Base-by-base conservation (phyloP, 2,797 vertebrate genomes). In the Oryzias sinensis region DNA sequence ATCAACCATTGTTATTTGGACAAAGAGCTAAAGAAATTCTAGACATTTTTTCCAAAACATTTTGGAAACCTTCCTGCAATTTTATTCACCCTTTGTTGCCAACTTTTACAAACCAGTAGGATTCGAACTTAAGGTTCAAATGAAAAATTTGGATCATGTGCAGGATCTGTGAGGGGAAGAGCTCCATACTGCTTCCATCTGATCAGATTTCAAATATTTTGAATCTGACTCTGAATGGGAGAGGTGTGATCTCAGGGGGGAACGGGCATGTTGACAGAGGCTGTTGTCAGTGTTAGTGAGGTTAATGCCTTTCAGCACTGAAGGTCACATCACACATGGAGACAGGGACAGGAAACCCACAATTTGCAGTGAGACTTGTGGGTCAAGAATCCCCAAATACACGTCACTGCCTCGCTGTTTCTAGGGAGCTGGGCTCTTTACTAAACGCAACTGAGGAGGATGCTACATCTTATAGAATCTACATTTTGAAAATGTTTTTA, bases 251-350 rank as follows among this genome's bases (percentile, higher is more conserved):
- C 56, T 27, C 68, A 40, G 50, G 24, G 45, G 52, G 64, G 44
- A 45, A 45, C 62, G 5, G 15, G 20, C 54, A 24, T 59, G 75
- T 22, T 66, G 77, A 67, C 72, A 56, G 61, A 14, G 53, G 52
- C 65, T 65, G 51, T 64, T 71, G 49, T 71, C 46, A 33, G 11
- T 59, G 69, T 70, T 66, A 77, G 59, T 68, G 72, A 58, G 74
- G 74, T 73, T 83, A 83, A 83, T 81, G 69, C 66, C 49, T 63
- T 61, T 67, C 65, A 74, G 22, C 72, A 51, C 40, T 40, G 37
- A 47, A 72, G 74, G 80, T 77, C 76, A 78, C 41, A 22, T 48
- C 27, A 18, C 72, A 68, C 62, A 49, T 59, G 53, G 68, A 25
- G 66, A 40, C 16, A 9, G 47, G 53, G 53, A 70, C 65, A 49